phyloP scores from a whole-genome alignment of 2,113 vertebrate species.

The Scophthalmus maximus region DNA sequence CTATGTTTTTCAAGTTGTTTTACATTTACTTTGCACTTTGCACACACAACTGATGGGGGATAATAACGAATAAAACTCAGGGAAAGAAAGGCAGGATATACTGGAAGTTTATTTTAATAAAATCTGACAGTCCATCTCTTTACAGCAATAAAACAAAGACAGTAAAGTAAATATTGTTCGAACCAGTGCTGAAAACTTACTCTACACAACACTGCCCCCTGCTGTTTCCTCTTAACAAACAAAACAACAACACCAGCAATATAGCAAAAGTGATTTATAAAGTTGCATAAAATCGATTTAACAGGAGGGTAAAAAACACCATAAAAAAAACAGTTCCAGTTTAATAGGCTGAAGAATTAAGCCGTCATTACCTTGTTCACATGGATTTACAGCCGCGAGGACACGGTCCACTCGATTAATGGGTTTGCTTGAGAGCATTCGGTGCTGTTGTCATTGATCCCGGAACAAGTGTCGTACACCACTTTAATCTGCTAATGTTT shows the following conservation, averaged over 20 bases:
- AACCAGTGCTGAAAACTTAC: not conserved
- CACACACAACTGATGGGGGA: not conserved
- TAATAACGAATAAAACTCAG: no score
- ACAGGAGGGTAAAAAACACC: no score
- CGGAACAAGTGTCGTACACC: not conserved
- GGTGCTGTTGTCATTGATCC: not conserved
- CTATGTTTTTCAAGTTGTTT: not conserved
- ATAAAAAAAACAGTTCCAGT: not conserved
- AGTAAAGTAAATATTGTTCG: not conserved
- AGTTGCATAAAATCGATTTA: slow-evolving; percentile 15
- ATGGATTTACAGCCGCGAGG: slow-evolving; percentile 19
- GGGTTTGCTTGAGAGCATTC: not conserved
- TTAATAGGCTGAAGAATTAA: slow-evolving; percentile 7
- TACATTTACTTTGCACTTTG: not conserved
- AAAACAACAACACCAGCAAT: not conserved
- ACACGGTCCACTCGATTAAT: slow-evolving; percentile 10
- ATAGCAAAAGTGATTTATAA: not conserved
- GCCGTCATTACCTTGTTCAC: slow-evolving; percentile 1
- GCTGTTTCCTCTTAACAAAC: slow-evolving; percentile 10
- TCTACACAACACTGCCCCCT: slow-evolving; percentile 68
- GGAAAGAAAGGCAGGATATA: not conserved
- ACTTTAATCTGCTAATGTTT: slow-evolving; percentile 30
- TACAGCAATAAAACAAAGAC: not conserved
- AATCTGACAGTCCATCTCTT: slow-evolving; percentile 4
- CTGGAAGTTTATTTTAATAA: slow-evolving; percentile 41